Base-by-base conservation (phyloP, 2,797 vertebrate species). In the Neopelma chrysocephalum region DNA sequence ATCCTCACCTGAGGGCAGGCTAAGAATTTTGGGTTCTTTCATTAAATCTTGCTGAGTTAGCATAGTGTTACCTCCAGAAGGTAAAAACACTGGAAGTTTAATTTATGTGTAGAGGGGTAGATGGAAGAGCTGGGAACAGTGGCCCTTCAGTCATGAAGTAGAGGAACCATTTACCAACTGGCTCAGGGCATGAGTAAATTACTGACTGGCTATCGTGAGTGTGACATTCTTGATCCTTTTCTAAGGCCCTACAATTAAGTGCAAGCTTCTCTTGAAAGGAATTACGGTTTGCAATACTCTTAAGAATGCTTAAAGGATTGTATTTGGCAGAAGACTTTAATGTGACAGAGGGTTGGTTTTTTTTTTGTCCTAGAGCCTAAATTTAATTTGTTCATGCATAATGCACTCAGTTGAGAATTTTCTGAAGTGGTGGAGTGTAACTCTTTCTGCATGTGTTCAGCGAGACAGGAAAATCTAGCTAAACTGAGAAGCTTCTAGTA, bases 241-340 rank as follows among this genome's bases (percentile, higher is more conserved):
- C 83, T 58, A 88, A 93, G 47, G 40, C 62, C 29, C 51, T 57
- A 42, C 87, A 78, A 43, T 85, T 84, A 93, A 86, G 40, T 18
- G 22, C 26, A 75, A 34, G 8, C 57, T 81, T 77, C 82, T 58
- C 27, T 65, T 89, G 50, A 69, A 81, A 88, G 57, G 38, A 75
- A 36, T 85, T 87, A 42, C 6, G 43, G 17, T 73, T 82, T 87
- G 69, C 64, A 78, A 11, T 90, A 50, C 27, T 57, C 50, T 36
- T 57, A 87, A 90, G 75, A 84, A 64, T 85, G 34, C 51, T 56
- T 45, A 40, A 82, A 80, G 78, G 62, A 45, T 36, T 85, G 64
- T 61, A 65, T 92, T 94, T 87, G 54, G 54, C 54, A 92, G 42
- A 69, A 87, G 64, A 82, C 34, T 89, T 82, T 82, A 85, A 82